Evolutionary conservation across 2,888 invertebrate species (phyloP).

Genomic region (Hesperia comma): DNA sequence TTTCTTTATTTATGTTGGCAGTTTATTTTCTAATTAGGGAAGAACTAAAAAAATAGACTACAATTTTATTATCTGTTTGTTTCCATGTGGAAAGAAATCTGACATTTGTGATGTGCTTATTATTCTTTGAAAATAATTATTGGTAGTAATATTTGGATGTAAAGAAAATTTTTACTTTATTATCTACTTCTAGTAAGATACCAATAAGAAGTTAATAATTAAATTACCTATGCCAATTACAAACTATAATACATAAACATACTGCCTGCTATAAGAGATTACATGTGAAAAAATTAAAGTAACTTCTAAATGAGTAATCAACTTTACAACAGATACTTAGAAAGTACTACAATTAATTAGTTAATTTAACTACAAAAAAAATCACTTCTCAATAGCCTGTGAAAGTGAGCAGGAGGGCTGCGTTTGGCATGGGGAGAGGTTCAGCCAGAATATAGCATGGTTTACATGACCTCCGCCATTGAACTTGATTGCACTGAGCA

Average conservation of each 20-base stretch:
- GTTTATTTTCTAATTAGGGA: no score
- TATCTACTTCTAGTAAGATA: neutral
- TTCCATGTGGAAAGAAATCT: no score
- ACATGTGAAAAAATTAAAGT: no score
- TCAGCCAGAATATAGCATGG: constrained; percentile 98
- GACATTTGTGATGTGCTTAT: no score
- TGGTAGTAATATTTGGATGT: no score
- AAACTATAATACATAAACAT: no score
- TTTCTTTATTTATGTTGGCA: no score
- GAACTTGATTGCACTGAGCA: constrained; percentile 93
- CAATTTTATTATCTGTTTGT: no score
- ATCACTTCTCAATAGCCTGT: constrained; percentile 80
- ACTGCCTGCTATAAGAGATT: no score
- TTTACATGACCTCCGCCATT: constrained; percentile 99
- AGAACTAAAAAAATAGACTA: no score
- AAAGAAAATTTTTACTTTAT: neutral
- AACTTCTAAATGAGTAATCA: no score
- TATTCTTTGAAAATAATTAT: no score
- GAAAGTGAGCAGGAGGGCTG: constrained; percentile 83
- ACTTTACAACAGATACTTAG: neutral
- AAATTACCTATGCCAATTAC: neutral
- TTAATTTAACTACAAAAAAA: neutral
- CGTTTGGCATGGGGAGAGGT: constrained; percentile 89
- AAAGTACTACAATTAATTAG: neutral
- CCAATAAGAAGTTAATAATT: neutral